phyloP scores from a whole-genome alignment of 2,888 invertebrate genomes.

The Chelonus formosanus region DNA sequence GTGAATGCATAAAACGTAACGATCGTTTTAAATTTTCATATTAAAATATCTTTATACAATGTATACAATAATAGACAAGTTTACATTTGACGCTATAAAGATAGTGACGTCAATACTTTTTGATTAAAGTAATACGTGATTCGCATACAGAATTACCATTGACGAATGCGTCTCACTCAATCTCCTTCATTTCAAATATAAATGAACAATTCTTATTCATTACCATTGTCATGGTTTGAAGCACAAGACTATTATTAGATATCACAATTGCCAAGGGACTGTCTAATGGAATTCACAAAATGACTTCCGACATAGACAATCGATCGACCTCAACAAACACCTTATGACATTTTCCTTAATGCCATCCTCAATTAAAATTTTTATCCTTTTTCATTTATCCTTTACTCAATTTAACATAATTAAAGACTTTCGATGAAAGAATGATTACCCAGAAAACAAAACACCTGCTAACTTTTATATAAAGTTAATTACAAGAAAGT shows the following conservation, averaged over 20 bases:
- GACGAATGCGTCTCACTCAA: constrained; percentile 1
- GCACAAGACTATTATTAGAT: background rate
- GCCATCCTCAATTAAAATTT: background rate
- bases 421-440: background rate
- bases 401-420: background rate
- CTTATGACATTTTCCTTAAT: constrained; percentile 9
- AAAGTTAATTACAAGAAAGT: constrained; percentile 7
- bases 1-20: too few species aligned
- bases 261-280: constrained; percentile 6
- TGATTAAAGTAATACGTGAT: constrained; percentile 15
- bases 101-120: constrained; percentile 18
- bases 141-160: constrained; percentile 19
- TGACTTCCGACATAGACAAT: constrained; percentile 5
- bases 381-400: background rate
- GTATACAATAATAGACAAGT: constrained; percentile 3
- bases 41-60: background rate
- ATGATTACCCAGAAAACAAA: background rate
- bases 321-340: constrained; percentile 1
- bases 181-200: background rate
- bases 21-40: too few species aligned
- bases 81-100: background rate
- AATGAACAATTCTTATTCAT: constrained; percentile 2
- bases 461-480: background rate
- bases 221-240: constrained; percentile 16
- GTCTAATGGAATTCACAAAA: constrained; percentile 12